Evolutionary conservation across 2,888 invertebrate species (phyloP).

Genomic region (Gastracanthus pulcherrimus): DNA sequence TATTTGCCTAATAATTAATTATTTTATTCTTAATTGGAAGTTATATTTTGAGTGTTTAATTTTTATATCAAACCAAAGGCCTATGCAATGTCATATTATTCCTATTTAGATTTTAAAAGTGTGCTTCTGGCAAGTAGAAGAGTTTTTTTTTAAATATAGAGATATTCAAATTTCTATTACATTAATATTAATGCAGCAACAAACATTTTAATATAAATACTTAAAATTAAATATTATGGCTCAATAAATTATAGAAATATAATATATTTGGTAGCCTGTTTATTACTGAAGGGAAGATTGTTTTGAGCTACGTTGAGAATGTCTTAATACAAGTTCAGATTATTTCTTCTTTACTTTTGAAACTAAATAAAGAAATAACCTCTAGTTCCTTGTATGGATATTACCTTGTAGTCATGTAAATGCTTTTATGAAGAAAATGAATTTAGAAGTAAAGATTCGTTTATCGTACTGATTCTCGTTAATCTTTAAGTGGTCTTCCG

Average conservation of each 20-base stretch:
- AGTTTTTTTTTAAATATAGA: constrained; percentile 10
- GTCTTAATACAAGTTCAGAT: constrained; percentile 44
- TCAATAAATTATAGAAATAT: constrained; percentile 72
- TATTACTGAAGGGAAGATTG: constrained; percentile 30
- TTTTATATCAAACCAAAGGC: constrained; percentile 48
- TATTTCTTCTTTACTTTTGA: constrained; percentile 34
- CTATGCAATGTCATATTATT: constrained; percentile 47
- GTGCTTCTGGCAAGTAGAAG: constrained; percentile 40
- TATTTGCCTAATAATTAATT: constrained; percentile 23
- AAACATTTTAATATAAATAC: constrained; percentile 32
- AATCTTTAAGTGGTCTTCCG: constrained; percentile 66
- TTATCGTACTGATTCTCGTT: constrained; percentile 50
- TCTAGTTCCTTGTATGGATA: constrained; percentile 65
- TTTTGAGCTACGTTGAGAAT: constrained; percentile 38
- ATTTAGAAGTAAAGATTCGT: constrained; percentile 33
- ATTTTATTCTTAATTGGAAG: constrained; percentile 19
- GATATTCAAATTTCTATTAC: constrained; percentile 3
- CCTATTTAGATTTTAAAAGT: constrained; percentile 46
- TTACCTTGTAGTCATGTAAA: constrained; percentile 63
- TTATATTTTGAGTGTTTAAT: constrained; percentile 44
- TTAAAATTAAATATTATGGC: too few relatives aligned
- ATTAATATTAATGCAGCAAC: constrained; percentile 21
- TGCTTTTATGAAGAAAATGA: constrained; percentile 51
- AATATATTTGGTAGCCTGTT: constrained; percentile 65
- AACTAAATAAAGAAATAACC: constrained; percentile 49